Conservation (phyloP, 2,888 invertebrate species). For the Eristalinus aeneus region DNA sequence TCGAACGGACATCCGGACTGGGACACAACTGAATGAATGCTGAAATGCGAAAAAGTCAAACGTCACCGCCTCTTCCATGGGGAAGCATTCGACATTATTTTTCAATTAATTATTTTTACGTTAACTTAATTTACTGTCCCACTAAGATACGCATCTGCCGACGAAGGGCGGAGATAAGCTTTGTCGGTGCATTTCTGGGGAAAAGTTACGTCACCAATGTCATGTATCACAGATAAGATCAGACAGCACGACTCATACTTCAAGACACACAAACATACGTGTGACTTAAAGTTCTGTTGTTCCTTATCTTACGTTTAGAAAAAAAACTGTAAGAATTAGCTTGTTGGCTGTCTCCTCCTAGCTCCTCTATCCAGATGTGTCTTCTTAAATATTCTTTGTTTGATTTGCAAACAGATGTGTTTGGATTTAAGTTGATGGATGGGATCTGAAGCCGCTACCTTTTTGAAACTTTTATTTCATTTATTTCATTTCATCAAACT, state of each 20-base stretch:
- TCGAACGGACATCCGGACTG: neutral
- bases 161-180: neutral
- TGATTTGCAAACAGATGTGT: neutral
- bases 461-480: too few relatives aligned
- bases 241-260: neutral
- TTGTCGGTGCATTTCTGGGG: neutral
- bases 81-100: neutral
- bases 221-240: neutral
- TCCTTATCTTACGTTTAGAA: neutral
- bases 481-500: too few relatives aligned
- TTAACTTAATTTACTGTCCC: neutral
- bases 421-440: neutral
- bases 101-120: neutral
- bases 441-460: neutral
- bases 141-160: neutral
- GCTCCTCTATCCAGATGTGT: neutral
- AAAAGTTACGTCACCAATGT: neutral
- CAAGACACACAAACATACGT: neutral
- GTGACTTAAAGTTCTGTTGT: neutral
- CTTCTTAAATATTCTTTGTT: neutral
- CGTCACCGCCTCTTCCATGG: neutral
- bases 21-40: neutral
- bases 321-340: neutral
- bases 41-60: neutral
- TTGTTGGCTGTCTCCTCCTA: neutral